Percentiles rank a stretch among this genome's conserved stretches.
phyloP scores from a whole-genome alignment of 2,797 vertebrate species.

The Falco concolor region DNA sequence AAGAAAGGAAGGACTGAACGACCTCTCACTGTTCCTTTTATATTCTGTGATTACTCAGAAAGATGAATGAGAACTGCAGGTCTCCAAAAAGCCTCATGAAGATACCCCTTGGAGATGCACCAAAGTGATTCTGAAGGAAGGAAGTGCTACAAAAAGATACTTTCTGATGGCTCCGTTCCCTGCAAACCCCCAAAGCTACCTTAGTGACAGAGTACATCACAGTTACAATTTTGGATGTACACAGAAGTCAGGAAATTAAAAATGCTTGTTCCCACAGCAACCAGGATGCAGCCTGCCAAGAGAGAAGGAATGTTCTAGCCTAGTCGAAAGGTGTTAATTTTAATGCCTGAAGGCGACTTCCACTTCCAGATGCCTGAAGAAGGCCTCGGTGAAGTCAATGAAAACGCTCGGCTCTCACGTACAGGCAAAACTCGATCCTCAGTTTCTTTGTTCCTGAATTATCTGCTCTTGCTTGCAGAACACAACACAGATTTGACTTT shows the following conservation, averaged over 20 bases:
- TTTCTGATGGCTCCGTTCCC: not conserved
- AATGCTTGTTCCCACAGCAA: conserved; percentile 61
- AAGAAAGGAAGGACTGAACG: not conserved
- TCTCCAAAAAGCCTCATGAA: not conserved
- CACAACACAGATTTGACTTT: not conserved
- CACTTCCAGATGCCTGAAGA: not conserved
- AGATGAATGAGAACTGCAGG: not conserved
- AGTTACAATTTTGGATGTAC: conserved; percentile 9
- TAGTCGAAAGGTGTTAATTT: conserved; percentile 32
- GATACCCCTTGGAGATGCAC: not conserved
- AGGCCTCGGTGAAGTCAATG: not conserved
- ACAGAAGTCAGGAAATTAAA: conserved; percentile 51
- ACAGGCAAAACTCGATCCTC: not conserved
- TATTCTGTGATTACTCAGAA: not conserved
- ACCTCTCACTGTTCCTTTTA: not conserved
- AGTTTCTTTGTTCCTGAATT: not conserved
- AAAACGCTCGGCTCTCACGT: not conserved
- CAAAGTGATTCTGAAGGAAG: not conserved
- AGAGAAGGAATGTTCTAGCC: conserved; percentile 32
- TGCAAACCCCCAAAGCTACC: conserved; percentile 1
- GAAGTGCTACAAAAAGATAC: not conserved
- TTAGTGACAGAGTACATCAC: conserved; percentile 6
- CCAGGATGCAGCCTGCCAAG: conserved; percentile 41
- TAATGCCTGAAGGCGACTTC: conserved; percentile 12
- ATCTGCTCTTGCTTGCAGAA: not conserved